A percentile compares a stretch with the other conserved stretches of the same genome.
Evolutionary conservation across 2,113 vertebrate species (phyloP).

Genomic region (Ciconia boyciana): DNA sequence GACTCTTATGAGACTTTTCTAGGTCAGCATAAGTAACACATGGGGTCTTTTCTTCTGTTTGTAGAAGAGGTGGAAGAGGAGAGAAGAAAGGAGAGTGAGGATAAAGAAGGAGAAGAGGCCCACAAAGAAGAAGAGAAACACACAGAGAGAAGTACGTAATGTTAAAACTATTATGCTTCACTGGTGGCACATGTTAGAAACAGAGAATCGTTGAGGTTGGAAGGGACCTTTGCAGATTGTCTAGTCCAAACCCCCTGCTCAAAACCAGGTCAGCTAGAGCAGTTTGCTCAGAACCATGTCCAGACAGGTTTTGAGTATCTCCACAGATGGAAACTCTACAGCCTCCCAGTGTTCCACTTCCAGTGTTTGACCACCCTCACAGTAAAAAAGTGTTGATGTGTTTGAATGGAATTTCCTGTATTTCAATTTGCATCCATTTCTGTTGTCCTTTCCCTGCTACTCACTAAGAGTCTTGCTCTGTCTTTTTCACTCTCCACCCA

Average conservation of each 20-base stretch:
- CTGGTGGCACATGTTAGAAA: neutral
- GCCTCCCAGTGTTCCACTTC: neutral
- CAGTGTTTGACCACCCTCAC: neutral
- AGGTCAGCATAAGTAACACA: neutral
- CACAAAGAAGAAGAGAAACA: conserved; percentile 62
- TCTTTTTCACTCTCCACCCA: neutral
- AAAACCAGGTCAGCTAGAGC: neutral
- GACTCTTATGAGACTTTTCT: neutral
- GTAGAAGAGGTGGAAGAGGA: conserved; percentile 44
- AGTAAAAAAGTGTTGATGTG: neutral
- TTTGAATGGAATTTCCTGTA: neutral
- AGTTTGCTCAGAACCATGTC: neutral
- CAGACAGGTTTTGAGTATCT: neutral
- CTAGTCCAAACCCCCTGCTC: neutral
- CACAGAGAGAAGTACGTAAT: conserved; percentile 67
- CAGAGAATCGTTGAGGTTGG: neutral
- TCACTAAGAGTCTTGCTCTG: neutral
- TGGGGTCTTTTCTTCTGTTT: neutral
- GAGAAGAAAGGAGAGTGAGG: conserved; percentile 2
- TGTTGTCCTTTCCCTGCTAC: neutral
- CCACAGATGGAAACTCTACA: neutral
- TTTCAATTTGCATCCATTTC: neutral
- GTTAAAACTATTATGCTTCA: neutral
- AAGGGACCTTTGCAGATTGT: neutral
- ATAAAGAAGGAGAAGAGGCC: conserved; percentile 45